These are phyloP conservation scores for Diplosoma virens DNA, from an alignment of 23 tunicate species.

Conservation along the genomic window DNA sequence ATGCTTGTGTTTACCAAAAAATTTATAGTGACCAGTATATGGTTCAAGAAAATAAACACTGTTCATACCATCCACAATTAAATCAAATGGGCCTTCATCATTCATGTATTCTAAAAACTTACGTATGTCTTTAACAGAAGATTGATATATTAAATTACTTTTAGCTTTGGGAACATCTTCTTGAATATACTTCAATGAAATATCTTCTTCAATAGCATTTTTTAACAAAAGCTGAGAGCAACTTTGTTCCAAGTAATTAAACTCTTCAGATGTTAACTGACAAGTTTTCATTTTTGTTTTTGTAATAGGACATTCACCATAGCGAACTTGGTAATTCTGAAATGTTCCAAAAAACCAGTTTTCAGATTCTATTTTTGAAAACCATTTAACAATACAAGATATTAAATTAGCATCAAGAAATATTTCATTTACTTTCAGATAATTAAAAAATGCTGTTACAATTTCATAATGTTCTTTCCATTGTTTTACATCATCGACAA, in stretches of 20 bases:
- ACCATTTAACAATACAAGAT: not conserved
- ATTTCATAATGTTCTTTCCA: conserved; percentile 9
- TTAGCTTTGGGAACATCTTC: not conserved
- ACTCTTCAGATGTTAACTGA: not conserved
- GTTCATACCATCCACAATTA: conserved; percentile 23
- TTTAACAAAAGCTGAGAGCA: not conserved
- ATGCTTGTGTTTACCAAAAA: conserved; percentile 4
- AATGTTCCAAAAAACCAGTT: not conserved
- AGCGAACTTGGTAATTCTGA: not conserved
- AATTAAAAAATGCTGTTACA: not conserved
- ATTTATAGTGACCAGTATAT: not conserved
- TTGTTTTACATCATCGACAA: not conserved
- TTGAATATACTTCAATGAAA: not conserved
- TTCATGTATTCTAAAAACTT: not conserved
- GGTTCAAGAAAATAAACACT: not conserved
- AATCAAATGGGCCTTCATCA: conserved; percentile 22
- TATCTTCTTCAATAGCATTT: not conserved
- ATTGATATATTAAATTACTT: not conserved
- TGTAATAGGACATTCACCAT: not conserved
- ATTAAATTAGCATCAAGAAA: not conserved
- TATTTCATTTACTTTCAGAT: not conserved
- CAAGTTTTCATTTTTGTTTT: not conserved
- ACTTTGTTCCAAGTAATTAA: not conserved
- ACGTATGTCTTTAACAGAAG: not conserved
- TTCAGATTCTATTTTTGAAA: not conserved